Base-by-base conservation (phyloP, 2,113 vertebrate genomes). In the Charina bottae region DNA sequence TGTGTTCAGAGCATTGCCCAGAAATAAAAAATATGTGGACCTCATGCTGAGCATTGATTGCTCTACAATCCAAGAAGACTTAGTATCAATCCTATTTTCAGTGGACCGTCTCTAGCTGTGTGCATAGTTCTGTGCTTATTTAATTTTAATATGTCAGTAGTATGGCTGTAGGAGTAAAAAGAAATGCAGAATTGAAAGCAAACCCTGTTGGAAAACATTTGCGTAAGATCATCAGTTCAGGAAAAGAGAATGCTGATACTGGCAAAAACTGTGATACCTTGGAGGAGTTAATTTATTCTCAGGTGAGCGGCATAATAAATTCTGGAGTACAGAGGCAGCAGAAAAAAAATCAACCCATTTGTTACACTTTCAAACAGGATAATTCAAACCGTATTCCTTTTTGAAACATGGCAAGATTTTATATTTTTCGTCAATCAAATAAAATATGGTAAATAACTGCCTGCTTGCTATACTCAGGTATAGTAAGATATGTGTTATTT, bases 11-110 rank as follows among this genome's bases (percentile, higher is more conserved):
- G 85, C 68, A 93, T 33, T 89, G 17, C 0, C 9, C 7, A 93
- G 68, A 91, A 91, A 91, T 90, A 13, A 59, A 84, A 56, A 90
- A 86, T 90, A 89, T 94, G 89, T 90, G 92, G 54, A 87, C 86
- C 56, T 91, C 94, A 94, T 0, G 3, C 93, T 26, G 95, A 91
- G 85, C 0, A 0, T 78, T 85, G 37, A 56, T 84, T 58, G 92
- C 53, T 7, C 53, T 90, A 0, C 54, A 91, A 90, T 90, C 8
- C 6, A 93, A 95, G 92, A 93, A 92, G 78, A 62, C 2, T 33
- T 24, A 83, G 93, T 93, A 83, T 83, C 92, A 0, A 0, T 87
- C 93, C 87, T 90, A 0, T 21, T n/a, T 94, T 93, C 89, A 89
- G 91, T 88, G 23, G 13, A 84, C 19, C 28, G 83, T 84, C 42